A percentile compares a stretch with the other conserved stretches of the same genome.
These are phyloP conservation scores for Melanotaenia nigrans DNA, from an alignment of 2,797 vertebrate species.

Conservation along the genomic window DNA sequence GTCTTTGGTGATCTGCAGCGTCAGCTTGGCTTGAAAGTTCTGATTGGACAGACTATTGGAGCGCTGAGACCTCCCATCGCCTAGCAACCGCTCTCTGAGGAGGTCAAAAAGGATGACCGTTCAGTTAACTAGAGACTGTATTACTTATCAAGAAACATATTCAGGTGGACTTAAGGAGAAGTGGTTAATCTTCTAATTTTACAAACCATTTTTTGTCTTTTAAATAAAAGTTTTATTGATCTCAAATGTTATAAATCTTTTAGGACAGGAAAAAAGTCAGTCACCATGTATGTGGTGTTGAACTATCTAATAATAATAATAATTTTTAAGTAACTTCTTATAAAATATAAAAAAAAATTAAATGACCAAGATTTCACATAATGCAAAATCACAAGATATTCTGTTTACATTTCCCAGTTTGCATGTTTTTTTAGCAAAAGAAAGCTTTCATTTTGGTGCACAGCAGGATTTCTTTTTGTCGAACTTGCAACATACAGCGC, in stretches of 20 bases:
- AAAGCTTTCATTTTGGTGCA: not conserved
- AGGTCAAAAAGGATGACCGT: constrained; percentile 49
- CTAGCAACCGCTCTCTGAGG: constrained; percentile 83
- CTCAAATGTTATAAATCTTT: not conserved
- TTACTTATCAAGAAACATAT: constrained; percentile 7
- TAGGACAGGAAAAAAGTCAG: not conserved
- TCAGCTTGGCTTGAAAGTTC: constrained; percentile 85
- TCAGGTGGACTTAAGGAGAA: constrained; percentile 1
- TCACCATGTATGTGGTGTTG: not conserved
- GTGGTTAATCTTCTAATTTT: not conserved
- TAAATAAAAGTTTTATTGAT: not conserved
- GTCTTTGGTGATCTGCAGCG: constrained; percentile 90
- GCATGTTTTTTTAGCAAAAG: not conserved
- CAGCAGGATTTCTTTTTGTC: not conserved
- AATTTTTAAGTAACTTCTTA: not conserved
- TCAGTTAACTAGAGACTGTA: constrained; percentile 26
- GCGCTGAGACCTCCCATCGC: constrained; percentile 81
- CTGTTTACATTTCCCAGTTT: not conserved
- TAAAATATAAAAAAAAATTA: not conserved
- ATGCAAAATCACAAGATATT: not conserved
- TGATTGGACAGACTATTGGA: constrained; percentile 82
- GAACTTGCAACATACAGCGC: not conserved
- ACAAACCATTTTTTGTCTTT: constrained; percentile 1
- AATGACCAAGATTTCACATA: not conserved
- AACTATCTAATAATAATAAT: not conserved